phyloP scores from a whole-genome alignment of 2,113 vertebrate species.

The Dasyornis broadbenti region DNA sequence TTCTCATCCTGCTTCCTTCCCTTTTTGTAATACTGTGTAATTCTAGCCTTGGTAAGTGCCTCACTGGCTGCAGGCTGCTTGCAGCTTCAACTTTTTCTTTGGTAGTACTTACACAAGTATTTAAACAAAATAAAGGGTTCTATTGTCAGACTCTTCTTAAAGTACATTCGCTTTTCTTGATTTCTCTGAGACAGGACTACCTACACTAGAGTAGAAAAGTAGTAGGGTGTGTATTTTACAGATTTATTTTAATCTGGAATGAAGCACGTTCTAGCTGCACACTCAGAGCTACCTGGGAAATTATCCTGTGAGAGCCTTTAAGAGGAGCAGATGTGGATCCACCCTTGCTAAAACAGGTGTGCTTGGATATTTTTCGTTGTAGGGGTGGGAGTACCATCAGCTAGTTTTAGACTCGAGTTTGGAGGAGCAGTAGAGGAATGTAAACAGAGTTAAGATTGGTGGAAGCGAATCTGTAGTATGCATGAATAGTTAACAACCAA shows the following conservation, averaged over 20 bases:
- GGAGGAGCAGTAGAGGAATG: neutral
- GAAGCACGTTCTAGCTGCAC: neutral
- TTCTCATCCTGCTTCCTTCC: neutral
- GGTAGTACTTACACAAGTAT: neutral
- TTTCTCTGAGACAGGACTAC: neutral
- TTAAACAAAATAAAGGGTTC: neutral
- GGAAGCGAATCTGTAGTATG: neutral
- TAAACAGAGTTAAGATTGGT: neutral
- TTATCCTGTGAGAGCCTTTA: too few relatives aligned
- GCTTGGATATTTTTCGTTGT: neutral
- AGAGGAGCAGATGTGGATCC: neutral
- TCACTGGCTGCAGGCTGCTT: neutral
- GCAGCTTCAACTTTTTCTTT: neutral
- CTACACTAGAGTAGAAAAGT: neutral
- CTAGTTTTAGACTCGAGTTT: neutral
- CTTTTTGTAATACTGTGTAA: neutral
- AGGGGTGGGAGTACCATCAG: neutral
- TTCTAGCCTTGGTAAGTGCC: neutral
- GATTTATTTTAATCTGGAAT: neutral
- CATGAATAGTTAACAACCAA: accelerated
- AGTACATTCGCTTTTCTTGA: neutral
- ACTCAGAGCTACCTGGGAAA: neutral
- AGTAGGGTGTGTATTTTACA: neutral
- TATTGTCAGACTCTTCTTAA: neutral
- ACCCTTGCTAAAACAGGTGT: neutral